These are phyloP conservation scores for Mus spretus DNA, from an alignment of 2,797 vertebrate genomes.

Conservation along the genomic window DNA sequence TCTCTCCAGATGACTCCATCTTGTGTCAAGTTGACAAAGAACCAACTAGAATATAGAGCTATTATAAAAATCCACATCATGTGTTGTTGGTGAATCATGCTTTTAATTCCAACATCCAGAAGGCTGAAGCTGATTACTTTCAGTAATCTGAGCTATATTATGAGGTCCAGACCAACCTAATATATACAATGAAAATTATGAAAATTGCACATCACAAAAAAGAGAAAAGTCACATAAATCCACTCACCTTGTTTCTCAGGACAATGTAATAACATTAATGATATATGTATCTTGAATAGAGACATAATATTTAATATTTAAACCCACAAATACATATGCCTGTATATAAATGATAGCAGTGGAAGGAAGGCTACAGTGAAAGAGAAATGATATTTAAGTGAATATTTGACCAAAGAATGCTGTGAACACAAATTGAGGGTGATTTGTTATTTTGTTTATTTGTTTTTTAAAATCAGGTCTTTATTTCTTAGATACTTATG, in stretches of 20 bases:
- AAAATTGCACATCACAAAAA: not conserved
- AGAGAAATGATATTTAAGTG: conserved; percentile 12
- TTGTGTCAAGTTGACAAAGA: not conserved
- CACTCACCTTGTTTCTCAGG: conserved; percentile 45
- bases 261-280: conserved; percentile 25
- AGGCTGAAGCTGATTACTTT: not conserved
- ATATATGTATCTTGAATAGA: not conserved
- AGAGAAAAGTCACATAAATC: not conserved
- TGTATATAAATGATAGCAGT: not conserved
- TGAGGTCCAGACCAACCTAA: not conserved
- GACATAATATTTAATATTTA: not conserved
- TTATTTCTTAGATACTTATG: conserved; percentile 47
- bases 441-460: not conserved
- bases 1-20: not conserved
- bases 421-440: not conserved
- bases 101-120: not conserved
- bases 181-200: not conserved
- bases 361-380: not conserved
- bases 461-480: not conserved
- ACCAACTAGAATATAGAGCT: not conserved
- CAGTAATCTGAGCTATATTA: not conserved
- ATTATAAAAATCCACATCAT: not conserved
- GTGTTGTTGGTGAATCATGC: not conserved
- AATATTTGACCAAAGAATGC: not conserved
- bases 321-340: not conserved